Conservation (phyloP, 2,797 vertebrate species). For the Enteromius unitaeniatus region DNA sequence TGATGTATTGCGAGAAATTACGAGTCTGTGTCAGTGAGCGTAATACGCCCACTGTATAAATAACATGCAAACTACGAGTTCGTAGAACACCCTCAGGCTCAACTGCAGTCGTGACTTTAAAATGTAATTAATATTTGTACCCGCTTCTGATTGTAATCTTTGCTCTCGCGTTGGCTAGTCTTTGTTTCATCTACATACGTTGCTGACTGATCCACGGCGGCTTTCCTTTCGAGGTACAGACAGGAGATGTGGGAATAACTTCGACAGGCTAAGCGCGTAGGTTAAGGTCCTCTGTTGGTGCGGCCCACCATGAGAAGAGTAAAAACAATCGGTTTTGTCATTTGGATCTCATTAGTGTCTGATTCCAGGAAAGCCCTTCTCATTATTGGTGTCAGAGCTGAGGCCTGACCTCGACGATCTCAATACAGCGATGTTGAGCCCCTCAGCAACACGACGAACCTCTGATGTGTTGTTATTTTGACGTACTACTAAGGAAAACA, state of each 20-base stretch:
- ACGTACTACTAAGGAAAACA: conserved; percentile 64
- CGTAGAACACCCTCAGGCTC: conserved; percentile 63
- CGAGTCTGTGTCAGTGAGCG: conserved; percentile 71
- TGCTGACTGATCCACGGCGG: not conserved
- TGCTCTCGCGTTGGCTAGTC: conserved; percentile 48
- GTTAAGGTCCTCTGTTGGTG: conserved; percentile 50
- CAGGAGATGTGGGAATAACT: conserved; percentile 6
- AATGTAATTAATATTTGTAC: conserved; percentile 65
- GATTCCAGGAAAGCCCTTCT: conserved; percentile 61
- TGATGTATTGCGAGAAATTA: conserved; percentile 78
- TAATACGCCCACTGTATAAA: conserved; percentile 69
- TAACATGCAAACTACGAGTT: conserved; percentile 70
- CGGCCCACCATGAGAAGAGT: conserved; percentile 42
- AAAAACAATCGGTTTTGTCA: conserved; percentile 60
- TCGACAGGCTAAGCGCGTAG: conserved; percentile 31
- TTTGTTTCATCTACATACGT: conserved; percentile 26
- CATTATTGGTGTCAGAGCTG: conserved; percentile 68
- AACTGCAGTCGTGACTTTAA: conserved; percentile 72
- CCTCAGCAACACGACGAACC: conserved; percentile 65
- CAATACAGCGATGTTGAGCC: conserved; percentile 66
- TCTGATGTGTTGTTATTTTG: conserved; percentile 64
- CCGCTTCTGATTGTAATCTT: conserved; percentile 65
- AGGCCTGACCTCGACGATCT: conserved; percentile 62
- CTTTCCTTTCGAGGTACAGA: conserved; percentile 10
- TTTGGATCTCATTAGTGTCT: conserved; percentile 64